These are phyloP conservation scores for Hemistola chrysoprasaria DNA, from an alignment of 2,888 invertebrate genomes.

Conservation along the genomic window DNA sequence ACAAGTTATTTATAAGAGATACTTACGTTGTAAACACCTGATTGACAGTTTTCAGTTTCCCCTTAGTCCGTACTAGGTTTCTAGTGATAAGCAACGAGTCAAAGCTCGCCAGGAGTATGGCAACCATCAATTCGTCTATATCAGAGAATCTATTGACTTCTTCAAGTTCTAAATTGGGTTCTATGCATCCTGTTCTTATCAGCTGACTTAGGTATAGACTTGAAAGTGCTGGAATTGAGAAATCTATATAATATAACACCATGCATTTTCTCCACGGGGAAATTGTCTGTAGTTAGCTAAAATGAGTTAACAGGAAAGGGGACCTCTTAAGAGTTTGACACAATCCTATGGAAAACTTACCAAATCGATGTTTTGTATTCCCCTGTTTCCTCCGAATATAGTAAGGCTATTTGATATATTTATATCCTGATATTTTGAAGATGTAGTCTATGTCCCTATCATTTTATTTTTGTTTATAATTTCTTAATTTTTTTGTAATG, in stretches of 20 bases:
- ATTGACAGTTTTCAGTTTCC: conserved; percentile 68
- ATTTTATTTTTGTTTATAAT: no score
- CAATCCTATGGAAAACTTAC: no score
- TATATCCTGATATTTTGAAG: no score
- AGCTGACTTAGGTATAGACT: conserved; percentile 79
- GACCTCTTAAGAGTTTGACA: no score
- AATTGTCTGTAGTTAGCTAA: no score
- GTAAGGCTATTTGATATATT: no score
- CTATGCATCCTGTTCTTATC: conserved; percentile 64
- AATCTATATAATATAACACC: background rate
- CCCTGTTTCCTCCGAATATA: no score
- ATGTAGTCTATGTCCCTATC: no score
- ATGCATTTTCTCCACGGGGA: no score
- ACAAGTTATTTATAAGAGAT: background rate
- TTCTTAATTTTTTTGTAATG: no score
- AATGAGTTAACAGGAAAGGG: no score
- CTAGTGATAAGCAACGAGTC: conserved; percentile 76
- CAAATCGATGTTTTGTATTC: no score
- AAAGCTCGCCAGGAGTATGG: conserved; percentile 81
- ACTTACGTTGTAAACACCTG: conserved; percentile 79
- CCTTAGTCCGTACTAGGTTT: conserved; percentile 76
- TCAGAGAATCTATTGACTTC: conserved; percentile 74
- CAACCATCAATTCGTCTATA: conserved; percentile 82
- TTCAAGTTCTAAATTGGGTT: conserved; percentile 38
- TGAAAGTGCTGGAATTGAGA: conserved; percentile 71